Conservation (phyloP, 2,113 vertebrate genomes). For the Spheniscus mendiculus region DNA sequence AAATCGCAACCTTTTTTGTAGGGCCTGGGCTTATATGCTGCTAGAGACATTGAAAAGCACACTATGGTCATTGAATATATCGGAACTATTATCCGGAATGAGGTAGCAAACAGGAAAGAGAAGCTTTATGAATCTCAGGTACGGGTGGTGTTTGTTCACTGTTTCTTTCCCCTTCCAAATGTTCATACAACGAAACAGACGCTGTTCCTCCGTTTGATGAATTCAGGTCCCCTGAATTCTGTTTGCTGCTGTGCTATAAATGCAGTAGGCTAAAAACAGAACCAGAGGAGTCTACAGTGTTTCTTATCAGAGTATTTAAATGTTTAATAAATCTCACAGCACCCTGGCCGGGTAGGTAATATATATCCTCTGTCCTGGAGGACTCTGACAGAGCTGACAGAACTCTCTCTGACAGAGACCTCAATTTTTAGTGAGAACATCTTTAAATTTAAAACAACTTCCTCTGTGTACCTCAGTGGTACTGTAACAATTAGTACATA, state of each 20-base stretch:
- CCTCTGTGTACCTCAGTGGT: not conserved
- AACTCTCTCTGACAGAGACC: not conserved
- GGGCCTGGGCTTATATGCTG: conserved; percentile 96
- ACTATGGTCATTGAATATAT: conserved; percentile 99
- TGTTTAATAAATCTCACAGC: not conserved
- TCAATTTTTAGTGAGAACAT: not conserved
- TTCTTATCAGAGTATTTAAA: not conserved
- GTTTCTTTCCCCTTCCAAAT: not conserved
- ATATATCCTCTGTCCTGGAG: not conserved
- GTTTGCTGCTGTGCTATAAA: not conserved
- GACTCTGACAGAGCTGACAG: too few relatives aligned
- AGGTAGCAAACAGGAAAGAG: conserved; percentile 96
- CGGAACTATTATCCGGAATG: conserved; percentile 95
- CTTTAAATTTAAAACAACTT: not conserved
- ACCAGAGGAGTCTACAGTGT: too few relatives aligned
- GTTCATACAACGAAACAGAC: not conserved
- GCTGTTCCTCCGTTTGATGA: not conserved
- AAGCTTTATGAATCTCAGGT: conserved; percentile 97
- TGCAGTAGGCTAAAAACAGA: not conserved
- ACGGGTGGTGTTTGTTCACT: not conserved
- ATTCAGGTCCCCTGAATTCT: not conserved
- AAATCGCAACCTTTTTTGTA: not conserved
- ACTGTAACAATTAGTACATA: accelerated
- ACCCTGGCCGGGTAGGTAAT: not conserved
- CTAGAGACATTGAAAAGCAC: conserved; percentile 97